Percentiles rank a stretch among this genome's conserved stretches.
Evolutionary conservation across 2,797 vertebrate species (phyloP).

Genomic region (Vespertilio murinus): DNA sequence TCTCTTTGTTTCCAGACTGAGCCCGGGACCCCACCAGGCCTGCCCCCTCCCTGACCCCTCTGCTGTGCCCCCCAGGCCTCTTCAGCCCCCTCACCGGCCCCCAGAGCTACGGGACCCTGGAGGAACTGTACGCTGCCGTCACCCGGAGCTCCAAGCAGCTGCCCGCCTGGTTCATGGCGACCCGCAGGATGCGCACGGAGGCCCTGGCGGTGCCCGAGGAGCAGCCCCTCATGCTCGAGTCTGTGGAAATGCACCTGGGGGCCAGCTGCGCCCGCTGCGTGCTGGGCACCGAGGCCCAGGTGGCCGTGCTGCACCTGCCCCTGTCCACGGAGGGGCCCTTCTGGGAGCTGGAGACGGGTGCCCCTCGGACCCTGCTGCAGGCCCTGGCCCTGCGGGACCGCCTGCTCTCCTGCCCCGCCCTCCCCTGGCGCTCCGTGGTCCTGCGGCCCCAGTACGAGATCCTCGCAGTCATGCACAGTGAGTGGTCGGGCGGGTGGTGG

Average conservation of each 20-base stretch:
- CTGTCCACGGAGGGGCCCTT: slow-evolving; percentile 82
- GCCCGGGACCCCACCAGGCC: neutral
- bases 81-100: slow-evolving; percentile 85
- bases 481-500: slow-evolving; percentile 73
- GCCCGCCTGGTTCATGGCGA: slow-evolving; percentile 85
- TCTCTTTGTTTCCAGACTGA: neutral
- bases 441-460: slow-evolving; percentile 89
- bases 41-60: neutral
- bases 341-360: slow-evolving; percentile 73
- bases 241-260: slow-evolving; percentile 60
- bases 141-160: slow-evolving; percentile 69
- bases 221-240: slow-evolving; percentile 80
- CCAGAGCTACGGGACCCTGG: slow-evolving; percentile 78
- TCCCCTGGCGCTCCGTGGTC: slow-evolving; percentile 64
- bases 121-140: slow-evolving; percentile 84
- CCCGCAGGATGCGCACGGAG: slow-evolving; percentile 76
- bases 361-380: slow-evolving; percentile 84
- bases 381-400: slow-evolving; percentile 76
- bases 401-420: slow-evolving; percentile 81
- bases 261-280: slow-evolving; percentile 81
- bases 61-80: slow-evolving; percentile 82
- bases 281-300: slow-evolving; percentile 43
- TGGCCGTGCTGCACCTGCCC: slow-evolving; percentile 73
- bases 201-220: slow-evolving; percentile 75
- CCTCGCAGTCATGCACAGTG: slow-evolving; percentile 90